phyloP scores from a whole-genome alignment of 1,140 invertebrate species.

The Drosophila varians region DNA sequence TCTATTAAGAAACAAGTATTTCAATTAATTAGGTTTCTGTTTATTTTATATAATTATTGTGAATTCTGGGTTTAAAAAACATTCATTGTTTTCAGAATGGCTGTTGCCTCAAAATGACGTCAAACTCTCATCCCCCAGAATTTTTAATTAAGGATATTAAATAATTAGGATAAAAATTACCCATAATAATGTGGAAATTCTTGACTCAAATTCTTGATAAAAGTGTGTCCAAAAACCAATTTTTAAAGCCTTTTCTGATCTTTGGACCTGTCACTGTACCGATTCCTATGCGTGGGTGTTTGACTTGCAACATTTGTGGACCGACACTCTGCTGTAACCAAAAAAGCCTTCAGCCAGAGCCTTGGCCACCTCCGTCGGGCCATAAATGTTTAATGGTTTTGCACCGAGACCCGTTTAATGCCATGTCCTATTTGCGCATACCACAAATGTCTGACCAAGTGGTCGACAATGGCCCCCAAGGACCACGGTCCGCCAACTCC shows the following conservation, averaged over 20 bases:
- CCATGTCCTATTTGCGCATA: slow-evolving; percentile 57
- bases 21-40: no score
- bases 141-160: no score
- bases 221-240: background rate
- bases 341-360: background rate
- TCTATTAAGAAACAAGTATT: no score
- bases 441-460: slow-evolving; percentile 55
- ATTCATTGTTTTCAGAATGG: no score
- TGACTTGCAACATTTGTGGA: slow-evolving; percentile 40
- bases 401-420: slow-evolving; percentile 16
- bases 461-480: slow-evolving; percentile 35
- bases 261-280: background rate
- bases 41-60: no score
- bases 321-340: slow-evolving; percentile 22
- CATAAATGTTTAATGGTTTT: slow-evolving; percentile 61
- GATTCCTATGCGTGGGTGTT: slow-evolving; percentile 22
- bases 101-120: no score
- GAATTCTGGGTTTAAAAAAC: no score
- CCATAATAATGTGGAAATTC: no score
- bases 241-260: background rate
- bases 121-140: no score
- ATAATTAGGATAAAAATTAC: no score
- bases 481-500: background rate
- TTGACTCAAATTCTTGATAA: no score
- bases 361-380: slow-evolving; percentile 17